Percentiles rank a stretch among this genome's conserved stretches.
phyloP scores from a whole-genome alignment of 2,888 invertebrate genomes.

The Phyllotreta cruciferae region DNA sequence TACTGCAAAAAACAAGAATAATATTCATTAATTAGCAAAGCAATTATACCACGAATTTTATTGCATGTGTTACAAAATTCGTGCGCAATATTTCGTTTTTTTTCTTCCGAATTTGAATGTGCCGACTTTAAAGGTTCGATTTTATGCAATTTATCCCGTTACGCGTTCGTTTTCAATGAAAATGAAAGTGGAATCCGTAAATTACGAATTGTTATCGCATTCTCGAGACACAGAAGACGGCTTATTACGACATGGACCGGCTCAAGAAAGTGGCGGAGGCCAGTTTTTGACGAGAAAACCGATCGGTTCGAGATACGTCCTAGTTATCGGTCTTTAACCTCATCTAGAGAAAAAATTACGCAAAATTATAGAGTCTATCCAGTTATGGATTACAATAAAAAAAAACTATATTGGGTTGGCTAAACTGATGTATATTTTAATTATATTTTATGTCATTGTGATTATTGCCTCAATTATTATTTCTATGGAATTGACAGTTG shows the following conservation, averaged over 20 bases:
- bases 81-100: background rate
- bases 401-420: too few species aligned
- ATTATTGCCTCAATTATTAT: too few species aligned
- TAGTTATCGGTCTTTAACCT: conserved; percentile 53
- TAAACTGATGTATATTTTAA: too few species aligned
- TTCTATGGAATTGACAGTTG: too few species aligned
- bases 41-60: too few species aligned
- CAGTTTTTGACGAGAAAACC: conserved; percentile 39
- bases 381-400: too few species aligned
- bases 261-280: conserved; percentile 33
- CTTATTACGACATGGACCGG: conserved; percentile 33
- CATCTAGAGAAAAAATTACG: conserved; percentile 12
- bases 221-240: conserved; percentile 23
- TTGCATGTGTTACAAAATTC: background rate
- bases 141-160: too few species aligned
- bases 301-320: conserved; percentile 50
- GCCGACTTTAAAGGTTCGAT: background rate
- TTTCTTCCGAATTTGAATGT: background rate
- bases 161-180: conserved; percentile 9
- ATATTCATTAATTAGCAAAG: background rate
- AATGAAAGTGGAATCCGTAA: conserved; percentile 33
- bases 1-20: conserved; percentile 64
- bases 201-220: conserved; percentile 26
- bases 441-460: too few species aligned
- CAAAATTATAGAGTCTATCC: background rate